Base-by-base conservation (phyloP, 2,113 vertebrate genomes). In the Aleadryas rufinucha region DNA sequence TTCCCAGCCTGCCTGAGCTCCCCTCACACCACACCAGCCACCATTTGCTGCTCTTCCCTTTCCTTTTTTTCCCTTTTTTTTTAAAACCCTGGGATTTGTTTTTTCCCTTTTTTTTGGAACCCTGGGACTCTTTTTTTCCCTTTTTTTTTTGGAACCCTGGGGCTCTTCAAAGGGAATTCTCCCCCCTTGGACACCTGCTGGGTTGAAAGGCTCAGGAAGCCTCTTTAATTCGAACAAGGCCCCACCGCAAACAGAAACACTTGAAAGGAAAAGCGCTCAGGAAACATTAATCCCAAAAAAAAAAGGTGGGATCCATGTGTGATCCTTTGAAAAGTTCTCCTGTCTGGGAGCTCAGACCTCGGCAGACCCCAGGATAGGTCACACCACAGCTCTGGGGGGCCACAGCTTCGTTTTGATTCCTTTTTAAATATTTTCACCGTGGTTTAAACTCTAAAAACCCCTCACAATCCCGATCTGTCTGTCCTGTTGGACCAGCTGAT, bases 191-290 rank as follows among this genome's bases (percentile, higher is more conserved):
- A 89, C 91, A 84, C 92, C 93, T 35, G 87, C 95, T 79, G 95
- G 85, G 95, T 97, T 96, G 65, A 96, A 97, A 97, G 95, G 84
- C 95, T 96, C 11, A 39, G 66, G 89, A 76, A 81, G 71, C 84
- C 95, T 95, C 93, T 95, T 84, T 86, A 96, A 96, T 94, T 95
- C 30, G 33, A 88, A 93, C 92, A 95, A 97, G 89, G 70, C 78
- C 94, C 68, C 19, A 52, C 65, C 18, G 54, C 91, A 90, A 90
- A 76, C 94, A 94, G 89, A 92, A 89, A 65, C 88, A 95, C 92
- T 92, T 94, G 91, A 94, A 95, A 96, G 94, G 78, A 95, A 94
- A 85, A 84, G 79, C 65, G 31, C 89, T 94, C 95, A 88, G 95
- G 91, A 97, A 96, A 97, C 89, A 89, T 90, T 95, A 96, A 94